A percentile compares a stretch with the other conserved stretches of the same genome.
phyloP scores from a whole-genome alignment of 2,888 invertebrate species.

The Eupithecia exiguata region DNA sequence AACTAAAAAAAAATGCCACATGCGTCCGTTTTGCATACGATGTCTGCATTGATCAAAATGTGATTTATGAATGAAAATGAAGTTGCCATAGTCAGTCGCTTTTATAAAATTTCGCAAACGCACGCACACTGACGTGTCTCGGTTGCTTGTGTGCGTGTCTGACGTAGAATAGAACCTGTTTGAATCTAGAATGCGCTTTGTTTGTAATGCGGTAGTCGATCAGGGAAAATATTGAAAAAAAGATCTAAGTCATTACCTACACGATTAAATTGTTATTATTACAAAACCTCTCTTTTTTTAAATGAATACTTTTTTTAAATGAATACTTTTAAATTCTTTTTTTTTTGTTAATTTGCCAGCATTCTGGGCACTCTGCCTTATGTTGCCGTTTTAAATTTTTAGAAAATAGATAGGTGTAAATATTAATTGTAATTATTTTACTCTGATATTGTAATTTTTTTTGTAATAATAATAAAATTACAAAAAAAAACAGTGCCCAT shows the following conservation, averaged over 20 bases:
- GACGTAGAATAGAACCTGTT: conserved; percentile 28
- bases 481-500: neutral
- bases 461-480: too few species aligned
- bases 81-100: conserved; percentile 31
- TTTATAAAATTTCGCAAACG: conserved; percentile 46
- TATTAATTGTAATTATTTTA: too few species aligned
- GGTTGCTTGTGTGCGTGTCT: conserved; percentile 16
- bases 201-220: conserved; percentile 22
- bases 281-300: neutral
- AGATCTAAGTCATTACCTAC: neutral
- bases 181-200: conserved; percentile 36
- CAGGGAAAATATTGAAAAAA: conserved; percentile 20
- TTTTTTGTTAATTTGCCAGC: too few species aligned
- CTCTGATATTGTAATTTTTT: too few species aligned
- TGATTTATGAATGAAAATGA: conserved; percentile 40
- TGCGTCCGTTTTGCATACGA: conserved; percentile 40
- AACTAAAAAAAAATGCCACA: conserved; percentile 38
- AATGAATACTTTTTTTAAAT: neutral
- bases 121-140: conserved; percentile 31
- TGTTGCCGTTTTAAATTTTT: too few species aligned
- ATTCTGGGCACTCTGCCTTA: too few species aligned
- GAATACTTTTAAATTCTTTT: neutral
- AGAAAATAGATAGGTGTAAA: too few species aligned
- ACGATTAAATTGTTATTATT: neutral
- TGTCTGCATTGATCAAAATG: conserved; percentile 41